Evolutionary conservation across 2,888 invertebrate species (phyloP), one percentile per base, ranked within the genome.

Genomic region (Diplazon laetatorius): DNA sequence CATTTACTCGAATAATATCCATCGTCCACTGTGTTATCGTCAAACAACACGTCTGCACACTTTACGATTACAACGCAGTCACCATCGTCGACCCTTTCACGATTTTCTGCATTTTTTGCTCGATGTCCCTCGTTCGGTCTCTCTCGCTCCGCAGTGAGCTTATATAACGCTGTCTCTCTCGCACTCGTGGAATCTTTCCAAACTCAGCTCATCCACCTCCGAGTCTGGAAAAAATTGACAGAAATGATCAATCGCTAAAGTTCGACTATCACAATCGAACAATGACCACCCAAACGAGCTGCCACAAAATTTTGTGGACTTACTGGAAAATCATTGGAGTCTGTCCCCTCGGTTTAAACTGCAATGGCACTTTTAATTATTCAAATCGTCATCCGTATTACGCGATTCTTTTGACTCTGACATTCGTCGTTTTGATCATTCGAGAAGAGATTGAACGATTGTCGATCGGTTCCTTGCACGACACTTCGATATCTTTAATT

Each of bases 311-410:
- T 5, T n/a, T 52, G 14, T 52, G 25, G n/a, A 52, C 30, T 52
- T 52, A 25, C 14, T 52, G 52, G 52, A 52, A 52, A 52, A 52
- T 52, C 8, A 25, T 52, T 5, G 52, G 52, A 14, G 14, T 52
- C 14, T 52, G 52, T 14, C 52, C 52, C 4, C n/a, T 52, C 6
- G 52, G 52, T 14, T 52, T 30, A 14, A 52, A 52, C 14, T 52
- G 14, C 52, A 25, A 52, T 6, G 52, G 52, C 8, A 30, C 52
- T 5, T 52, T 52, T 8, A 5, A 10, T 52, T 14, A n/a, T 14
- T 25, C 52, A n/a, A 30, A 52, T 5, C 0, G 3, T 14, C 10
- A 25, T 14, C 1, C 52, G 14, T 52, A 0, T n/a, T 52, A 52
- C 52, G 52, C 25, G 14, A 5, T 30, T 8, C n/a, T 52, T 6